Evolutionary conservation across 2,113 vertebrate genomes (phyloP).

Genomic region (Eptesicus fuscus): DNA sequence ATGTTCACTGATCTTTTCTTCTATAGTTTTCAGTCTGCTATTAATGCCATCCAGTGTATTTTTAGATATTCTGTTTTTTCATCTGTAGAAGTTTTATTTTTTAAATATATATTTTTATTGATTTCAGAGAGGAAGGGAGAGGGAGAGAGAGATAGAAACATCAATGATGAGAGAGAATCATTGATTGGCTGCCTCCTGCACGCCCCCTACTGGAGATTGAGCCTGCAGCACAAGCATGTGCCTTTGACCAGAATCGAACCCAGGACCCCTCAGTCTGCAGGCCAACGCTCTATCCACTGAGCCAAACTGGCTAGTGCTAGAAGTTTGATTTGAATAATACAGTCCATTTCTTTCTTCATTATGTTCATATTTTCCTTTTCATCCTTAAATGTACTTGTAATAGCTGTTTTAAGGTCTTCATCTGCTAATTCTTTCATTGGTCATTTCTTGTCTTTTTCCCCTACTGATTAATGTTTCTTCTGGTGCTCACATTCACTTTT

Average conservation of each 20-base stretch:
- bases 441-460: neutral
- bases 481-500: neutral
- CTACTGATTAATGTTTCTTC: neutral
- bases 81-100: neutral
- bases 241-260: no score
- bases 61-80: neutral
- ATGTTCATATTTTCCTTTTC: slow-evolving; percentile 1
- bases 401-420: neutral
- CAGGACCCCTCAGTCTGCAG: no score
- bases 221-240: no score
- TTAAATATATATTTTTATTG: no score
- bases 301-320: no score
- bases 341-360: neutral
- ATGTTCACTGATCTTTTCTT: neutral
- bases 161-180: no score
- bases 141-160: no score
- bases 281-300: no score
- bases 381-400: neutral
- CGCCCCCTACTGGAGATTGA: no score
- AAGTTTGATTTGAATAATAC: no score
- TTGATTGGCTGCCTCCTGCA: no score
- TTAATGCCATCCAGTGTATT: neutral
- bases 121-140: no score
- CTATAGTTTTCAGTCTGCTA: neutral
- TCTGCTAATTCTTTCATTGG: neutral